Conservation (phyloP, 1,140 invertebrate genomes). For the Euura lappo region DNA sequence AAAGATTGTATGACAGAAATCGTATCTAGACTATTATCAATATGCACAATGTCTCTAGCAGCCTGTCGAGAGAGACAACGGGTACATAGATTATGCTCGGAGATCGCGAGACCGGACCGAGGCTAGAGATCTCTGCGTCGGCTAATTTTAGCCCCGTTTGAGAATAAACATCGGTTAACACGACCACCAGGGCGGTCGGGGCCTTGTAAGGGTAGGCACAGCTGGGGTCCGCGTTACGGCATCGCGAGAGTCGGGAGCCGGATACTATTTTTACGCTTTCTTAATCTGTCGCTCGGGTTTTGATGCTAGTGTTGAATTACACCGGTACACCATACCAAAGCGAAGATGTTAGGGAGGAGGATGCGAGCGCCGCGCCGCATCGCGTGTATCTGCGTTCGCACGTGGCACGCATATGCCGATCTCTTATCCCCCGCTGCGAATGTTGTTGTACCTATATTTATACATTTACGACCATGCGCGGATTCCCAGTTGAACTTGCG, state of each 20-base stretch:
- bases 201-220: slow-evolving; percentile 6
- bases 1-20: no score
- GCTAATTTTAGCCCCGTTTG: not conserved
- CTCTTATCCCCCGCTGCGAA: not conserved
- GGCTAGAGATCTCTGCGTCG: not conserved
- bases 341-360: not conserved
- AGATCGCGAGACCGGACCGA: not conserved
- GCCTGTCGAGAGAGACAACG: not conserved
- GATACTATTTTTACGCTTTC: slow-evolving; percentile 39
- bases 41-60: not conserved
- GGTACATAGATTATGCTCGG: not conserved
- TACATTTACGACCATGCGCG: not conserved
- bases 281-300: slow-evolving; percentile 31
- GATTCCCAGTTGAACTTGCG: not conserved
- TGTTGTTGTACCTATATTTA: not conserved
- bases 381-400: not conserved
- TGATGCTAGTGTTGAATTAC: slow-evolving; percentile 29
- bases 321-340: not conserved
- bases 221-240: slow-evolving; percentile 10
- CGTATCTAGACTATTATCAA: no score
- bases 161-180: not conserved
- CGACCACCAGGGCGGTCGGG: slow-evolving; percentile 5
- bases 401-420: not conserved
- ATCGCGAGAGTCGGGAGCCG: slow-evolving; percentile 16
- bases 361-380: slow-evolving; percentile 9